Percentiles rank a stretch among this genome's conserved stretches.
Evolutionary conservation across 2,797 vertebrate species (phyloP).

Genomic region (Oryzias sinensis): DNA sequence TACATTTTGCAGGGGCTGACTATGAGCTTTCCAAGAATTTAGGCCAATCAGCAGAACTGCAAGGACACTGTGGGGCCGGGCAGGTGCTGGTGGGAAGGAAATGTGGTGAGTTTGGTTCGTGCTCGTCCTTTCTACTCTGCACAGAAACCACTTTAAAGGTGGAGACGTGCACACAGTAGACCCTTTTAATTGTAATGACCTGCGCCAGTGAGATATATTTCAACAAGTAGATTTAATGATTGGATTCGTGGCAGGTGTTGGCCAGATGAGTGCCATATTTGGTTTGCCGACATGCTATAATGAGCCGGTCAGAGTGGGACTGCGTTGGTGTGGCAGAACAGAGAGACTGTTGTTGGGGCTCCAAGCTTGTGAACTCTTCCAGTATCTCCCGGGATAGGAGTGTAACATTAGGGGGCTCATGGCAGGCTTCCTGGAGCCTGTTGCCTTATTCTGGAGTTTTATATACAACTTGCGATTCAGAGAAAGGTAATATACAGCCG

Average conservation of each 20-base stretch:
- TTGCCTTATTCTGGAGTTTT: constrained; percentile 46
- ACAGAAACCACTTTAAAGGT: constrained; percentile 2
- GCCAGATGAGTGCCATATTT: constrained; percentile 74
- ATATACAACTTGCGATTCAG: constrained; percentile 54
- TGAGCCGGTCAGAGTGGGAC: constrained; percentile 47
- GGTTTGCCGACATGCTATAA: constrained; percentile 69
- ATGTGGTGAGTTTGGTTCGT: constrained; percentile 84
- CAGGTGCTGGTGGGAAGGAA: constrained; percentile 83
- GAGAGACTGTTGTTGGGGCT: constrained; percentile 68
- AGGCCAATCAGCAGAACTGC: constrained; percentile 63
- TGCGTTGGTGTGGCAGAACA: constrained; percentile 54
- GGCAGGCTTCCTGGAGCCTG: constrained; percentile 45
- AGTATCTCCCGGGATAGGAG: constrained; percentile 62
- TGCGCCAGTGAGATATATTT: constrained; percentile 65
- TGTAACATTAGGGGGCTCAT: constrained; percentile 38
- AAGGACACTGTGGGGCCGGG: constrained; percentile 82
- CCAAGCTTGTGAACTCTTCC: constrained; percentile 57
- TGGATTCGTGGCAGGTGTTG: constrained; percentile 72
- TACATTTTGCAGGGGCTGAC: constrained; percentile 85
- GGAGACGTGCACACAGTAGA: constrained; percentile 25
- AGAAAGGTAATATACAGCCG: constrained; percentile 64
- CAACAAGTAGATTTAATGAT: constrained; percentile 69
- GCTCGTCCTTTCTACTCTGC: neutral
- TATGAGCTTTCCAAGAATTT: constrained; percentile 83
- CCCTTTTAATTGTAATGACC: constrained; percentile 50